Evolutionary conservation across 2,797 vertebrate genomes (phyloP), one percentile per base, ranked within the genome.

Genomic region (Halcyon chelicuti): DNA sequence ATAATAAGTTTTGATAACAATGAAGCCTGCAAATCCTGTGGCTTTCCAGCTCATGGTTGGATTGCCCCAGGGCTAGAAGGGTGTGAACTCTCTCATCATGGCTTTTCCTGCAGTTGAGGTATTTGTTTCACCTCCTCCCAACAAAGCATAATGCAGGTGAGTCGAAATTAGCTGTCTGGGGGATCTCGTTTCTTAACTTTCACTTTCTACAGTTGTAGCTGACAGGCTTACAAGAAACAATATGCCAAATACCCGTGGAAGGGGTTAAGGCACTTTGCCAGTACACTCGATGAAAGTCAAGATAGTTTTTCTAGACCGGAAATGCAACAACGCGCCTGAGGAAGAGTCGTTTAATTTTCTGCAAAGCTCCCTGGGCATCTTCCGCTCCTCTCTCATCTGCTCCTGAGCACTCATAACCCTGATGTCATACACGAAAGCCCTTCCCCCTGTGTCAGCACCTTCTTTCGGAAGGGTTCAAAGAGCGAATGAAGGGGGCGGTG

Each of bases 401-500:
- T 14, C 22, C 21, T 2, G 4, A 61, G 42, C 39, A 5, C 35
- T 75, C 31, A 3, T 77, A 8, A 1, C 0, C 39, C 71, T 8
- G 61, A 14, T 17, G 25, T 39, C 66, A 68, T 5, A 7, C 9
- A 12, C 6, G 5, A 22, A 29, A 28, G 40, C 21, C 39, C 17
- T 54, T 37, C 10, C 74, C 0, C 0, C 5, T 0, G 2, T 2
- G 14, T 3, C 4, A 10, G 55, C 31, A 3, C 9, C 55, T n/a
- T 23, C 16, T 2, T 35, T 8, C 4, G 28, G 42, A 1, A 1
- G 12, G 25, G 25, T 9, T 3, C 19, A 2, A 9, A 5, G 31
- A 2, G 0, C 0, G 4, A 35, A 8, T 0, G 28, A 20, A 37
- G 13, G 14, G 16, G 29, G 5, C 0, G 12, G 18, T 4, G 1